A percentile compares a stretch with the other conserved stretches of the same genome.
Evolutionary conservation across 2,888 invertebrate genomes (phyloP).

Genomic region (Phytoseiulus persimilis): DNA sequence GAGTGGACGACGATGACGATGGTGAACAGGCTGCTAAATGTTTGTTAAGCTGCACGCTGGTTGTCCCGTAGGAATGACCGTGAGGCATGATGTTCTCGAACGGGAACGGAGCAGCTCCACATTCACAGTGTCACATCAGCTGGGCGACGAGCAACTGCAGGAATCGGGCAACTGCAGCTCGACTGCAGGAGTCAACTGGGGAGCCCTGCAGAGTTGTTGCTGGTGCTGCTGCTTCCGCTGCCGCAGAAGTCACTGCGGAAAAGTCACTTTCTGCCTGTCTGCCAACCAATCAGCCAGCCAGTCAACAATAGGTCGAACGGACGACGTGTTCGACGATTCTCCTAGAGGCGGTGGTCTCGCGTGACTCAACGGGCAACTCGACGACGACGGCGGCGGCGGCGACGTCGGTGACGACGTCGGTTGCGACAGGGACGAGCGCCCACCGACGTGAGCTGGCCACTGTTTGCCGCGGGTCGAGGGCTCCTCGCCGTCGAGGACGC

Average conservation of each 20-base stretch:
- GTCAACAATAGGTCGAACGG: neutral
- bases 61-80: neutral
- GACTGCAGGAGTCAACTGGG: neutral
- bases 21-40: neutral
- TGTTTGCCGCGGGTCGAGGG: neutral
- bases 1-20: neutral
- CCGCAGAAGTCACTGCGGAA: neutral
- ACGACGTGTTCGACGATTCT: neutral
- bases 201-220: neutral
- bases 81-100: neutral
- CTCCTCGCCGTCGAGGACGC: neutral
- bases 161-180: neutral
- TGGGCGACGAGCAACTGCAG: neutral
- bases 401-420: neutral
- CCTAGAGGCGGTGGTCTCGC: neutral
- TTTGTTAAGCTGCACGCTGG: neutral
- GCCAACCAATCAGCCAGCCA: neutral
- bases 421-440: neutral
- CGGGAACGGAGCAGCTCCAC: neutral
- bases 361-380: neutral
- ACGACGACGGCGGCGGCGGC: neutral
- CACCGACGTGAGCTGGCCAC: neutral
- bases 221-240: neutral
- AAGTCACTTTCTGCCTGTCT: neutral
- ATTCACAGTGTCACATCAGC: slow-evolving; percentile 5